Evolutionary conservation across 2,113 vertebrate species (phyloP).

Genomic region (Neogale vison): DNA sequence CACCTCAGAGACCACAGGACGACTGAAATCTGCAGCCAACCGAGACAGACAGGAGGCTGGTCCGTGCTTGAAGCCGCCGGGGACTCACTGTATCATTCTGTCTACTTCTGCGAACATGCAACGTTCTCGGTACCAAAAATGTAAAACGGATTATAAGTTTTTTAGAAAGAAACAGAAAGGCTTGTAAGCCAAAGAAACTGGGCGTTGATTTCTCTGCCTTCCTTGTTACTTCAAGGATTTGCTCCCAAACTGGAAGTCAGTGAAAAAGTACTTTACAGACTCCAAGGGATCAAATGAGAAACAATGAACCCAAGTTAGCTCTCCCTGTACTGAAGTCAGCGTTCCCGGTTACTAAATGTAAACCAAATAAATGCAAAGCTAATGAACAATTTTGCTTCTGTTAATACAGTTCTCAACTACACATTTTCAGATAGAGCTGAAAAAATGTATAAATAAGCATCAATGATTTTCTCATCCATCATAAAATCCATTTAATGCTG

Average conservation of each 20-base stretch:
- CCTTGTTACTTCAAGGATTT: background rate
- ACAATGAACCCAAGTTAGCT: background rate
- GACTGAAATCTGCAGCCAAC: background rate
- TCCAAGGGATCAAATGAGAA: background rate
- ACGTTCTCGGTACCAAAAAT: background rate
- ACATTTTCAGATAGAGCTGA: background rate
- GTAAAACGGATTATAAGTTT: background rate
- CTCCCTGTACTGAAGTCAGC: background rate
- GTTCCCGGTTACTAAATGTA: background rate
- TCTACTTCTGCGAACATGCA: background rate
- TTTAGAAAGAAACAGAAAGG: background rate
- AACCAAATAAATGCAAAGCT: background rate
- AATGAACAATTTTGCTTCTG: background rate
- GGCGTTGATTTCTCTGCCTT: background rate
- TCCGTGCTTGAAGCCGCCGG: background rate
- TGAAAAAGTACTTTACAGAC: background rate
- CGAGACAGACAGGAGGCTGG: background rate
- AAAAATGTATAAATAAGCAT: constrained; percentile 59
- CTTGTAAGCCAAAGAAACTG: background rate
- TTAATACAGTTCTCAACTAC: background rate
- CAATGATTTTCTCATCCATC: constrained; percentile 16
- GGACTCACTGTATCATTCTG: background rate
- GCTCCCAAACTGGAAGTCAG: background rate
- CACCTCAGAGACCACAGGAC: background rate
- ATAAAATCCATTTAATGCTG: background rate